These are phyloP conservation scores for Eurytoma californica DNA, from an alignment of 2,888 invertebrate genomes.

Conservation along the genomic window DNA sequence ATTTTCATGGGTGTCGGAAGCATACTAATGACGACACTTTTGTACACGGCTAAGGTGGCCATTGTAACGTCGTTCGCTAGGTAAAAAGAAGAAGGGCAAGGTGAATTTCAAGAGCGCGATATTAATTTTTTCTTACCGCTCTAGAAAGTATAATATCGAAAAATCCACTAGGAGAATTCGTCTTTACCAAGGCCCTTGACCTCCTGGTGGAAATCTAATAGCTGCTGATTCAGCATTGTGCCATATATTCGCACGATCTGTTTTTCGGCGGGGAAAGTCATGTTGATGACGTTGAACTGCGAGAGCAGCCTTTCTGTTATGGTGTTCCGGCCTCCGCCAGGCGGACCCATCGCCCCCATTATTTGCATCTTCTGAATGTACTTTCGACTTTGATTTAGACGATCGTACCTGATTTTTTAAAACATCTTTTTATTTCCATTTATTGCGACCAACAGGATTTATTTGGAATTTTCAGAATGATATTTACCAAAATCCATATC, in stretches of 20 bases:
- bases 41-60: constrained; percentile 87
- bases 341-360: constrained; percentile 89
- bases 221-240: constrained; percentile 88
- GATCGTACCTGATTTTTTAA: constrained; percentile 78
- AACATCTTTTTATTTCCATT: not conserved
- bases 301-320: constrained; percentile 87
- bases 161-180: too few species aligned
- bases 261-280: constrained; percentile 88
- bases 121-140: constrained; percentile 25
- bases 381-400: constrained; percentile 85
- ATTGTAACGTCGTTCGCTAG: constrained; percentile 81
- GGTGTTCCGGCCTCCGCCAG: constrained; percentile 89
- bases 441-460: too few species aligned
- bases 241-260: constrained; percentile 89
- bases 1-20: constrained; percentile 92
- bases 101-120: constrained; percentile 16
- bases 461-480: too few species aligned
- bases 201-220: constrained; percentile 86
- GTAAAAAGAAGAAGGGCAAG: constrained; percentile 3
- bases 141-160: constrained; percentile 21
- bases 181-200: constrained; percentile 85
- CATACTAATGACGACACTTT: constrained; percentile 83
- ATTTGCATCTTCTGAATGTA: constrained; percentile 87
- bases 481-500: constrained; percentile 88
- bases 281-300: constrained; percentile 85